Base-by-base conservation (phyloP, 2,797 vertebrate genomes). In the Microtus californicus region DNA sequence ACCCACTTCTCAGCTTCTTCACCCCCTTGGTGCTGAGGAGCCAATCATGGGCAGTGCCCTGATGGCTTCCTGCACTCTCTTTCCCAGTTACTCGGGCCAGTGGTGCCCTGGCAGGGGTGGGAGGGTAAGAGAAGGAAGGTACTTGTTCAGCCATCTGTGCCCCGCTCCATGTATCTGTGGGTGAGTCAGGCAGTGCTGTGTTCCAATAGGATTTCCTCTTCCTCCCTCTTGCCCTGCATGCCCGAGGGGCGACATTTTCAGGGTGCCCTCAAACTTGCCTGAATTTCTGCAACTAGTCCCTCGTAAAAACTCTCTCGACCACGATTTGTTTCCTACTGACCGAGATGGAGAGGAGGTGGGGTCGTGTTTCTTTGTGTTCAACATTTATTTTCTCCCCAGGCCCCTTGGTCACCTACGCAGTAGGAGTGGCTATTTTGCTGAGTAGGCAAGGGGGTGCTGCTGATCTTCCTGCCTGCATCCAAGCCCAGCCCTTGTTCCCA, bases 391-490 rank as follows among this genome's bases (percentile, higher is more conserved):
- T 37, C 31, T 78, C 29, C 48, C 27, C 13, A 0, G 3, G 43
- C 61, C 56, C 7, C 61, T 59, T 48, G 71, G 81, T 45, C 76
- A 31, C 90, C 89, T 95, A 79, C 73, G 51, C 19, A 3, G 87
- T 2, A 0, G 6, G 11, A 83, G 71, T 40, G 27, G 59, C 12
- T 3, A 27, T 67, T 87, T 63, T 31, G 27, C 90, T 21, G 78
- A 85, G 15, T 31, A 37, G 61, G 74, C 59, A 2, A 2, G 9
- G 54, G 51, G 15, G 54, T 17, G 54, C 2, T 1, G 51, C 69
- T 56, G 90, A 67, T 43, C 15, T 88, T 31, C 37, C n/a, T 9
- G 7, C 14, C 1, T 2, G 1, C 0, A 0, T 67, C n/a, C 40
- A 25, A 2, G 12, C 37, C 15, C 0, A 17, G 56, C 10, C 67